Evolutionary conservation across 2,888 invertebrate genomes (phyloP), one percentile per base, ranked within the genome.

Genomic region (Leptopilina myrica): DNA sequence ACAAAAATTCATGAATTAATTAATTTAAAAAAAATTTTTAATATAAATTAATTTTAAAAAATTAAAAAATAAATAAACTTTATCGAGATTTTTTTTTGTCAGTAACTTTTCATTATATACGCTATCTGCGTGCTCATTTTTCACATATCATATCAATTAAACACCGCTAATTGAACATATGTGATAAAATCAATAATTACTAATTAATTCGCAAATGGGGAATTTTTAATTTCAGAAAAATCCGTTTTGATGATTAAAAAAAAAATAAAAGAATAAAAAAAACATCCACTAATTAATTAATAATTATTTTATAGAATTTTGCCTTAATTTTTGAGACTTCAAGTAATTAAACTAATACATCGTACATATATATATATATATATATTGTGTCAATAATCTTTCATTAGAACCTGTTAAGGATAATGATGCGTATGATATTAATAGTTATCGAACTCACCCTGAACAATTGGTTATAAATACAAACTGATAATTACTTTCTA

Each of bases 121-220:
- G n/a, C 59, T 59, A 59, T 59, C 43, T 43, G 43, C 7, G 43
- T 8, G 8, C 59, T 59, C 59, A 59, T 59, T 59, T 59, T 59
- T n/a, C 43, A 43, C 14, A n/a, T 59, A 15, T 7, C n/a, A n/a
- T 59, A 59, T 59, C 15, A 59, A 59, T 59, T 59, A n/a, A 59
- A 5, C n/a, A 15, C 15, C 59, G 15, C 59, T 59, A 59, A 59
- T 59, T 59, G 59, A 59, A 59, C 59, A n/a, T n/a, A n/a, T n/a
- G 59, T 59, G 67, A 43, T 14, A 49, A 20, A 69, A 69, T 49
- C 69, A 26, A 69, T 69, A 69, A 11, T 26, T 49, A 49, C 49
- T 67, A 46, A 67, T 69, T 69, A 69, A 49, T 33, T 53, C 43
- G 8, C 46, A 33, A 7, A 33, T 14, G 7, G 49, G 26, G 26